These are phyloP conservation scores for Drosophila colorata DNA, from an alignment of 2,888 invertebrate species.

Conservation along the genomic window DNA sequence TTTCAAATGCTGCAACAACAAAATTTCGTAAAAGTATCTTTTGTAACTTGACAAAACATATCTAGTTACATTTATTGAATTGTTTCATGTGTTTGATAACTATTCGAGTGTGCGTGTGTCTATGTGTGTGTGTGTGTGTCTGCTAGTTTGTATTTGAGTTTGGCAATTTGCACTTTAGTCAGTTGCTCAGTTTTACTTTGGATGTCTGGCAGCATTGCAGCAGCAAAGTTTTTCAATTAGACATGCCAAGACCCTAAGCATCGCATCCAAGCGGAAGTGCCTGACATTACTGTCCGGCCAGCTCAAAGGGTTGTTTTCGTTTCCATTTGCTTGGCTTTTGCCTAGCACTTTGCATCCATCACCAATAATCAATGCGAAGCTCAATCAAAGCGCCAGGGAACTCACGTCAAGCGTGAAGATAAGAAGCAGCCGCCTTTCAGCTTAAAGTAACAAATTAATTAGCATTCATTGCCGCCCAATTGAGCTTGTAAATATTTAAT, in stretches of 20 bases:
- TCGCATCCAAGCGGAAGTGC: conserved; percentile 44
- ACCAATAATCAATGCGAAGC: conserved; percentile 54
- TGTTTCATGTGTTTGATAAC: conserved; percentile 70
- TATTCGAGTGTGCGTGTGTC: conserved; percentile 43
- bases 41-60: conserved; percentile 56
- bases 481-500: conserved; percentile 80
- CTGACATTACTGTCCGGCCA: conserved; percentile 31
- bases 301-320: conserved; percentile 58
- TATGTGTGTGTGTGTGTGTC: conserved; percentile 1
- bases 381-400: conserved; percentile 33
- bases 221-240: conserved; percentile 74
- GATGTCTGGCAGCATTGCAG: conserved; percentile 38
- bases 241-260: conserved; percentile 49
- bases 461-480: conserved; percentile 76
- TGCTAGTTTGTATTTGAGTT: conserved; percentile 54
- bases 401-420: conserved; percentile 66
- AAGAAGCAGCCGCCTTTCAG: conserved; percentile 48
- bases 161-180: conserved; percentile 60
- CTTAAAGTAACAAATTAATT: conserved; percentile 71
- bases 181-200: conserved; percentile 41
- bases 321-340: conserved; percentile 21
- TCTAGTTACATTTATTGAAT: conserved; percentile 72
- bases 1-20: conserved; percentile 54
- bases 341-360: conserved; percentile 24
- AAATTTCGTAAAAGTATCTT: conserved; percentile 33